A percentile compares a stretch with the other conserved stretches of the same genome.
These are phyloP conservation scores for Halocaridina rubra DNA, from an alignment of 2,888 invertebrate genomes.

Conservation along the genomic window DNA sequence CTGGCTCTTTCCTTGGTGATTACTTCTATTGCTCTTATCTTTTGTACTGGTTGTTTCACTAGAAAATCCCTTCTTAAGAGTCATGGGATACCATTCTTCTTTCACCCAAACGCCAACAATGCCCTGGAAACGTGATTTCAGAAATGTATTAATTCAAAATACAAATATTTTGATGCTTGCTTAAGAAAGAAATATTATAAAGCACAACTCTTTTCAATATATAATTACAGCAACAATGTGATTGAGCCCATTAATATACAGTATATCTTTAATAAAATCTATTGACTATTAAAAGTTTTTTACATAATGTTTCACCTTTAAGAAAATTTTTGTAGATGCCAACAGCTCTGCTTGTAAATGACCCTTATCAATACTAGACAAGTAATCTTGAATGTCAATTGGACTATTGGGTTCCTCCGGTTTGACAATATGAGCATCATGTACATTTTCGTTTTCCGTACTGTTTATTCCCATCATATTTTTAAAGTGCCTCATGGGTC, in stretches of 20 bases:
- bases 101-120: conserved; percentile 18
- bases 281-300: neutral
- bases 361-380: conserved; percentile 9
- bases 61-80: conserved; percentile 9
- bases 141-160: neutral
- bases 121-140: neutral
- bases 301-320: conserved; percentile 12
- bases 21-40: neutral
- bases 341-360: conserved; percentile 30
- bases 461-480: neutral
- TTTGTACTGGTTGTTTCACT: neutral
- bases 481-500: conserved; percentile 22
- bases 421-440: neutral
- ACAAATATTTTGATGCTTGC: no score
- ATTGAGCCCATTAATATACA: no score
- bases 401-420: conserved; percentile 16
- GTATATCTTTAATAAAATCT: no score
- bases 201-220: no score
- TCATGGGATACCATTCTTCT: conserved; percentile 31
- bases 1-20: neutral
- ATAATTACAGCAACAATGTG: no score
- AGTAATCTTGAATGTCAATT: conserved; percentile 12
- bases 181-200: no score
- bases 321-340: conserved; percentile 12
- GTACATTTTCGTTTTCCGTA: neutral